Conservation (phyloP, 2,888 invertebrate genomes). For the Rutpela maculata region DNA sequence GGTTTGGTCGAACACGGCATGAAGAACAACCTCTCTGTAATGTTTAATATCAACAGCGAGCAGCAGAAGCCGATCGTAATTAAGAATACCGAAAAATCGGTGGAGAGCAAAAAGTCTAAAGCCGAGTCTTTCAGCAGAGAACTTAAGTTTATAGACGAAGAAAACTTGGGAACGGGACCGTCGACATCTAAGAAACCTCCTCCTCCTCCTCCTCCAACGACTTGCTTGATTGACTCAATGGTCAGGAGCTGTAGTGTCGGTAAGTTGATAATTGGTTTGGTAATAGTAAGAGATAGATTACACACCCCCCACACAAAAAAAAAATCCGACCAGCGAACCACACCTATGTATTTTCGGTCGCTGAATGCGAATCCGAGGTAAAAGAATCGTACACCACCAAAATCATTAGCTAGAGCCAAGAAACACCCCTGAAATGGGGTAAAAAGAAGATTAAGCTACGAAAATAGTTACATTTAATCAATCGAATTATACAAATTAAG, state of each 20-base stretch:
- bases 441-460: too few species aligned
- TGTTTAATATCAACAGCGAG: constrained; percentile 77
- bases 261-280: constrained; percentile 12
- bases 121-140: constrained; percentile 55
- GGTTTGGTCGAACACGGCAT: constrained; percentile 77
- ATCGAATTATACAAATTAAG: too few species aligned
- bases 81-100: constrained; percentile 74
- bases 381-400: too few species aligned
- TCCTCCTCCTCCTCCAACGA: constrained; percentile 45
- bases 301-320: too few species aligned
- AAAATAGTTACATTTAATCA: too few species aligned
- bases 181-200: constrained; percentile 58
- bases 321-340: too few species aligned
- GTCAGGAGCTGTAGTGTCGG: constrained; percentile 92
- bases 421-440: too few species aligned
- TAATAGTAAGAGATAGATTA: too few species aligned
- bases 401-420: too few species aligned
- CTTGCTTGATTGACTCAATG: constrained; percentile 79
- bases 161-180: constrained; percentile 60
- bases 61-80: constrained; percentile 76
- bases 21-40: constrained; percentile 74
- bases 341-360: too few species aligned
- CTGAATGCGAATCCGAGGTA: too few species aligned
- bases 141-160: constrained; percentile 67
- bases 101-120: constrained; percentile 43